Evolutionary conservation across 2,113 vertebrate species (phyloP), one percentile per base, ranked within the genome.

Genomic region (Origma solitaria): DNA sequence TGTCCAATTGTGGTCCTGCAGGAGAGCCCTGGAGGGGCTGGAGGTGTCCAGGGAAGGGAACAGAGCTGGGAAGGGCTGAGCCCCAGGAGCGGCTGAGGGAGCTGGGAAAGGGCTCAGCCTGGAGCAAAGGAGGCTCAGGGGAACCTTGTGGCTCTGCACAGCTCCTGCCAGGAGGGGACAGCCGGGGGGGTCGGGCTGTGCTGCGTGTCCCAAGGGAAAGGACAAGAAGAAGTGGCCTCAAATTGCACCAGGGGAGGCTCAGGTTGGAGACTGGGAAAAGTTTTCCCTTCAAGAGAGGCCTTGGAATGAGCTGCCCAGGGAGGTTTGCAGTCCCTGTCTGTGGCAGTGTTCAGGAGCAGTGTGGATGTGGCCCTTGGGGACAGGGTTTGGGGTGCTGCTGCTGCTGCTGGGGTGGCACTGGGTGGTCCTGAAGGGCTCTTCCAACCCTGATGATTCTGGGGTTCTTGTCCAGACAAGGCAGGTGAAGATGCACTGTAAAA

Each of bases 161-260:
- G 9, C 1, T 19, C 53, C 72, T 78, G 83, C 0, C 83, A 77
- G 62, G 60, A 40, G 60, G 42, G 22, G 50, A 11, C 10, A 15
- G 28, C 2, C 1, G 1, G 50, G 42, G 28, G 78, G 37, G 10
- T 58, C 9, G 4, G 53, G 65, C 30, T 70, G 11, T 70, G 30
- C 54, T 58, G 22, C 23, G 0, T 13, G 49, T 20, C 2, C 22
- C 18, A 9, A n/a, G n/a, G 4, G 42, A 69, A 38, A 58, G n/a
- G 53, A 33, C 1, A 4, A 57, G 30, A 84, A 49, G 49, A 38
- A 58, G 58, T 16, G 60, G 18, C 37, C 33, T 58, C 0, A 58
- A 38, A 51, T 11, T 9, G 33, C 33, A 28, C 0, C 60, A 73
- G 33, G 0, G 0, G 0, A 45, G 27, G 10, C 0, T 58, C 58